These are phyloP conservation scores for Tiphia femorata DNA, from an alignment of 2,888 invertebrate species.

Conservation along the genomic window DNA sequence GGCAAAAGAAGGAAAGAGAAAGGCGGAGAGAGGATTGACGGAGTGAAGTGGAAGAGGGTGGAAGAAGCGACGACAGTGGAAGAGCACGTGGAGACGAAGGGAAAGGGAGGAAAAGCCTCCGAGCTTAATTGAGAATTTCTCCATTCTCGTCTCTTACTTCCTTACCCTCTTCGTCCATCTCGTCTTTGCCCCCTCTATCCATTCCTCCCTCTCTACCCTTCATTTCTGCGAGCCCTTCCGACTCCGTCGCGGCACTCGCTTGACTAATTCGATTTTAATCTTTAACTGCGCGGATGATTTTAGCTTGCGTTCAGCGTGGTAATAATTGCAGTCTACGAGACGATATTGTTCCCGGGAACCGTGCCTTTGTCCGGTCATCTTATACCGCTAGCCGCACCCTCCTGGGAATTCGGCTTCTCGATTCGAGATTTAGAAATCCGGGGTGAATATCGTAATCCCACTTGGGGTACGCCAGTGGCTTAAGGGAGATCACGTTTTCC, in stretches of 20 bases:
- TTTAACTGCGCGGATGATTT: constrained; percentile 36
- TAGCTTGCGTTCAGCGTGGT: constrained; percentile 18
- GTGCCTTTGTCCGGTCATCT: constrained; percentile 15
- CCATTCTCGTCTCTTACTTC: constrained; percentile 31
- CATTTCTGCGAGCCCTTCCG: neutral
- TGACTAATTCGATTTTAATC: constrained; percentile 50
- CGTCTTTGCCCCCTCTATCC: neutral
- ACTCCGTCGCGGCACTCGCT: constrained; percentile 18
- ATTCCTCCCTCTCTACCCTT: neutral
- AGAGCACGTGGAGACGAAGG: neutral
- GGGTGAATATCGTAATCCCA: too few species aligned
- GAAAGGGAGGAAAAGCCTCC: constrained; percentile 37
- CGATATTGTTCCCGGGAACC: constrained; percentile 31
- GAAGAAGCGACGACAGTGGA: neutral
- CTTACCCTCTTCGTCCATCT: constrained; percentile 6
- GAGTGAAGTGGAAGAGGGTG: neutral
- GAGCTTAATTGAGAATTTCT: constrained; percentile 50
- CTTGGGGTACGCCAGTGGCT: too few species aligned
- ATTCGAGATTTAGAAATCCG: too few species aligned
- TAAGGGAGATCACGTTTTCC: neutral
- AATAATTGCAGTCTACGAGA: constrained; percentile 33
- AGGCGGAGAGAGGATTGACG: neutral
- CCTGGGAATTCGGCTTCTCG: neutral
- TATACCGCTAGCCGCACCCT: too few species aligned
- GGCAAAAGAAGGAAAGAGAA: neutral